phyloP scores from a whole-genome alignment of 2,888 invertebrate species.

The Malacosoma neustria region DNA sequence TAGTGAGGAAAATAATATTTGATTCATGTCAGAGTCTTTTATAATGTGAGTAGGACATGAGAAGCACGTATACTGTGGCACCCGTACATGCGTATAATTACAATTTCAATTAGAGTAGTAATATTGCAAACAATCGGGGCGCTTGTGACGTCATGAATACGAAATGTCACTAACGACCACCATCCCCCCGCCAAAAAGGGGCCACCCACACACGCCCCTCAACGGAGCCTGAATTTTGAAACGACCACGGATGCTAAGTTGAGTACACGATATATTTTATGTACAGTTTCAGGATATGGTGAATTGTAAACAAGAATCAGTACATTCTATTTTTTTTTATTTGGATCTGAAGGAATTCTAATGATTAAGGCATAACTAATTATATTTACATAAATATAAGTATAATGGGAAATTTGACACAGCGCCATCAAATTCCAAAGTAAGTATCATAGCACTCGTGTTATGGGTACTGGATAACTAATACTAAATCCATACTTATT shows the following conservation, averaged over 20 bases:
- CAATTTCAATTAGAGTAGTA: slow-evolving; percentile 73
- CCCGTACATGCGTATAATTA: slow-evolving; percentile 56
- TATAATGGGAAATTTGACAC: too few species aligned
- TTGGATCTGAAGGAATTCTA: not conserved
- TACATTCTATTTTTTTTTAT: not conserved
- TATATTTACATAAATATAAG: too few species aligned
- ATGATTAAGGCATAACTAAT: too few species aligned
- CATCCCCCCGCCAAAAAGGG: slow-evolving; percentile 17
- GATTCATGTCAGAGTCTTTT: not conserved
- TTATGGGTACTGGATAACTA: too few species aligned
- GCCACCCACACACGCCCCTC: slow-evolving; percentile 12
- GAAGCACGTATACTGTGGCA: not conserved
- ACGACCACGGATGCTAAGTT: slow-evolving; percentile 39
- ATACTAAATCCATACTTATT: too few species aligned
- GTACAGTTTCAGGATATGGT: not conserved
- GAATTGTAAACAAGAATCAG: not conserved
- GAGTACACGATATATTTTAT: slow-evolving; percentile 18
- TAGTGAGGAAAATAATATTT: too few species aligned
- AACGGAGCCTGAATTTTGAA: slow-evolving; percentile 64
- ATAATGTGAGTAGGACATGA: not conserved
- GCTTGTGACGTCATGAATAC: slow-evolving; percentile 71
- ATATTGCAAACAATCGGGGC: slow-evolving; percentile 74
- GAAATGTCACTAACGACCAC: slow-evolving; percentile 71
- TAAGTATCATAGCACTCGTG: too few species aligned
- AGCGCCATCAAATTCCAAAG: too few species aligned